A percentile compares a stretch with the other conserved stretches of the same genome.
Evolutionary conservation across 2,797 vertebrate genomes (phyloP).

Genomic region (Picus viridis): DNA sequence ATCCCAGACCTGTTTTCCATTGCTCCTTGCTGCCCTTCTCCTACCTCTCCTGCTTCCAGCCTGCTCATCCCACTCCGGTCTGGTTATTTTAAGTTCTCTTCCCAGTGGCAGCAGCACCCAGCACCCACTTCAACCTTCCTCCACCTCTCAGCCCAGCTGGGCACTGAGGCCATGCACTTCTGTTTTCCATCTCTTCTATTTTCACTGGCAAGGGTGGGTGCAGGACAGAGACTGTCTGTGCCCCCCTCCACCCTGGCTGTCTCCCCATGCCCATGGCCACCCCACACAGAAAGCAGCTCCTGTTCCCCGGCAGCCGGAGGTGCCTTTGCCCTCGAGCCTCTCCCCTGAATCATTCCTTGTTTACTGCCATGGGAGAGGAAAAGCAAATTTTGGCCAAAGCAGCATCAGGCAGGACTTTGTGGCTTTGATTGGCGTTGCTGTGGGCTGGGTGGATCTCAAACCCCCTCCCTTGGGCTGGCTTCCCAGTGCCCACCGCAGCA

Average conservation of each 20-base stretch:
- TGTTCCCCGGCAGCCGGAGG: constrained; percentile 14
- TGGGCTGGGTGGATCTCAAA: background rate
- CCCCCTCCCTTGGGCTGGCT: background rate
- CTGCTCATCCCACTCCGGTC: background rate
- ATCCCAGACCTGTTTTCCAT: background rate
- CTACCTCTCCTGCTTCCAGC: background rate
- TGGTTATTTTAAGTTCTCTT: background rate
- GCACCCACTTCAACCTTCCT: background rate
- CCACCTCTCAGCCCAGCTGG: accelerated
- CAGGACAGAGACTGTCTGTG: constrained; percentile 22
- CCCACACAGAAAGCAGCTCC: constrained; percentile 43
- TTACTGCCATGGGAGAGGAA: background rate
- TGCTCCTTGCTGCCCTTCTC: background rate
- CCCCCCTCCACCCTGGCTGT: background rate
- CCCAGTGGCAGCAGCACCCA: accelerated
- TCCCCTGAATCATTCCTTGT: constrained; percentile 65
- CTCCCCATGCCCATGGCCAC: background rate
- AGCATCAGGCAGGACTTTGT: background rate
- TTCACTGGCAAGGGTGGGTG: background rate
- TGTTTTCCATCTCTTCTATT: background rate
- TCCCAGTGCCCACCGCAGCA: background rate
- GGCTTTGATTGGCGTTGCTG: background rate
- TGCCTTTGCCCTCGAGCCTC: constrained; percentile 65
- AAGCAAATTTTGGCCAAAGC: constrained; percentile 3
- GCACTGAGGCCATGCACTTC: accelerated